Base-by-base conservation (phyloP, 2,888 invertebrate species). In the Drosophila mulleri region DNA sequence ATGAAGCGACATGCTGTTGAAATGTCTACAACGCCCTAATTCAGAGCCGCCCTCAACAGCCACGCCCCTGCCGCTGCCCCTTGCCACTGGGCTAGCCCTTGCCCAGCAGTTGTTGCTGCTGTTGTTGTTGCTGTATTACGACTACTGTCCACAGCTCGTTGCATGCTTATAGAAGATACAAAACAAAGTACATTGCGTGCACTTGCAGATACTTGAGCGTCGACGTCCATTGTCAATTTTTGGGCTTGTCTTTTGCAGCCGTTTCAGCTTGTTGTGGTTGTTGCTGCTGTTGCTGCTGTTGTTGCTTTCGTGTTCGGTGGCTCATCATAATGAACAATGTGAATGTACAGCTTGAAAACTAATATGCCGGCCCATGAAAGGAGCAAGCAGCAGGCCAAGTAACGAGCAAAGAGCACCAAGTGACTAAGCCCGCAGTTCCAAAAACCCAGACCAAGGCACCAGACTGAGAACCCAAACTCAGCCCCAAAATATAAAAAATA, bases 1-100 rank as follows among this genome's bases (percentile, higher is more conserved):
- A 86, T 88, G 83, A 85, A 89, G 90, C 90, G 90, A 88, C 86
- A 87, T 89, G 84, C 79, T 89, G 84, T 84, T 84, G 84, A 84
- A 84, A 84, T 84, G 89, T 83, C 81, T 86, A 87, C 72, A 70
- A 70, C 82, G 88, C 80, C 88, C 68, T 67, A 73, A 72, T 66
- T 82, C 65, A 61, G 59, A 37, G 11, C 60, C 66, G 45, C 59
- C 62, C 66, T 32, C 56, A 39, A n/a, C n/a, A 37, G 41, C 47
- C 14, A 29, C 16, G 35, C 47, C 53, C 26, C 37, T 37, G 37
- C 37, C 12, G 11, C 14, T 14, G 50, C 56, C 39, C 18, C n/a
- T 48, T 12, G 29, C 18, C 48, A 26, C 3, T 53, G 23, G 37
- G 37, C n/a, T 63, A 62, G 80, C 82, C 75, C 70, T 77, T 72